These are phyloP conservation scores for Ectobius pallidus DNA, from an alignment of 2,888 invertebrate species.

Conservation along the genomic window DNA sequence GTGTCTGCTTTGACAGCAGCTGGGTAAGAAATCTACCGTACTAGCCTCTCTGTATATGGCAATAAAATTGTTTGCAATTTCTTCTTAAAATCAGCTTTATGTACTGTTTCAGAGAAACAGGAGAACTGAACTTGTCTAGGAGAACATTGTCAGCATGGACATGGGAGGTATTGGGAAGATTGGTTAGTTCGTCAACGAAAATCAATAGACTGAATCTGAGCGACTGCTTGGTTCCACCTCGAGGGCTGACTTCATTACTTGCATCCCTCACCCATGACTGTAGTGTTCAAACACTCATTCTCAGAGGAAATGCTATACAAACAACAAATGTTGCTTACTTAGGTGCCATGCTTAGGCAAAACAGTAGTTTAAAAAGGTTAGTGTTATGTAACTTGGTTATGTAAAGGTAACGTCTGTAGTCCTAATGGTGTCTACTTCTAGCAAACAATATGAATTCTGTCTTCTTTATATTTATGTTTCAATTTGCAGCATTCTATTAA, in stretches of 20 bases:
- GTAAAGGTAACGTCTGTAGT: too few relatives aligned
- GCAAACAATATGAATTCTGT: too few relatives aligned
- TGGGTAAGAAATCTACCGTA: conserved; percentile 23
- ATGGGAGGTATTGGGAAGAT: conserved; percentile 52
- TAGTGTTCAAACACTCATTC: conserved; percentile 50
- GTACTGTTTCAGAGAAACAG: conserved; percentile 48
- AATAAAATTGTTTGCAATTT: neutral
- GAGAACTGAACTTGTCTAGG: conserved; percentile 49
- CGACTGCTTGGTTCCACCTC: conserved; percentile 54
- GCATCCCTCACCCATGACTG: conserved; percentile 52
- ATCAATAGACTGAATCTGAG: conserved; percentile 52
- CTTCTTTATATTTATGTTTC: too few relatives aligned
- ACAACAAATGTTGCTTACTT: conserved; percentile 50
- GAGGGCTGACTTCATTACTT: conserved; percentile 51
- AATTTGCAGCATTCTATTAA: too few relatives aligned
- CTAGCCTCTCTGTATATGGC: neutral
- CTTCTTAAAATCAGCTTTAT: neutral
- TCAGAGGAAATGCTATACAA: conserved; percentile 54
- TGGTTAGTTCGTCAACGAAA: conserved; percentile 51
- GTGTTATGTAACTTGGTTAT: too few relatives aligned
- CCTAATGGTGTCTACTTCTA: too few relatives aligned
- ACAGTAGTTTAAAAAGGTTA: conserved; percentile 50
- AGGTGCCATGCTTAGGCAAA: conserved; percentile 51
- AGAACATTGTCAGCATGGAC: conserved; percentile 50
- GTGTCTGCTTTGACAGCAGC: conserved; percentile 29